Evolutionary conservation across 2,888 invertebrate species (phyloP).

Genomic region (Timema podura): DNA sequence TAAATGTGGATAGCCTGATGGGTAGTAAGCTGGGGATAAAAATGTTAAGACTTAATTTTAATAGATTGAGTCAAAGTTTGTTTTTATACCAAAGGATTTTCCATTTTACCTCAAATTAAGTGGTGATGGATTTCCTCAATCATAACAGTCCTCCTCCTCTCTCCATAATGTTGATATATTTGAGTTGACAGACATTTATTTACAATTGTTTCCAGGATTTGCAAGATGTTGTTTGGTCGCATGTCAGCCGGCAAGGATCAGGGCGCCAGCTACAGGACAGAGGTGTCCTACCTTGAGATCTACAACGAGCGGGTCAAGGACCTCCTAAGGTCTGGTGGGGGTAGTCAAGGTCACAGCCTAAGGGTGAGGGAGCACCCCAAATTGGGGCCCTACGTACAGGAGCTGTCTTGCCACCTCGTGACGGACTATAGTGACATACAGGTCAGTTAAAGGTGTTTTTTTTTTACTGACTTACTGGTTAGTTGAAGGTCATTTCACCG

Average conservation of each 20-base stretch:
- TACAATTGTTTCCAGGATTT: constrained; percentile 61
- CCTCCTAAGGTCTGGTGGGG: constrained; percentile 51
- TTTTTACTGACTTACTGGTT: neutral
- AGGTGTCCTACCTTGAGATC: constrained; percentile 82
- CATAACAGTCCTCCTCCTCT: too few species aligned
- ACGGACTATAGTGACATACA: constrained; percentile 83
- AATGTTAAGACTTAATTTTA: too few species aligned
- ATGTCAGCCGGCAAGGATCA: constrained; percentile 78
- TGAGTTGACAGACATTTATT: too few species aligned
- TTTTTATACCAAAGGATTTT: too few species aligned
- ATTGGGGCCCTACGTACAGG: constrained; percentile 81
- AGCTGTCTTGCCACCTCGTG: constrained; percentile 78
- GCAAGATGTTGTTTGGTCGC: constrained; percentile 74
- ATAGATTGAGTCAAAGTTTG: too few species aligned
- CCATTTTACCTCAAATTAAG: too few species aligned
- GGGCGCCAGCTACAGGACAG: constrained; percentile 78
- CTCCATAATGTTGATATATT: too few species aligned
- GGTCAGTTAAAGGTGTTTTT: constrained; percentile 49
- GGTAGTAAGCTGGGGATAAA: too few species aligned
- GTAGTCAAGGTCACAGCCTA: constrained; percentile 61
- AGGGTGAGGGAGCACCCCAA: constrained; percentile 76
- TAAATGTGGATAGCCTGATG: too few species aligned
- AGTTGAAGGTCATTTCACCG: neutral
- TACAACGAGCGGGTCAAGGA: constrained; percentile 81
- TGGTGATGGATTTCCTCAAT: too few species aligned